Conservation (phyloP, 2,888 invertebrate species). For the Trichogramma dendrolimi region DNA sequence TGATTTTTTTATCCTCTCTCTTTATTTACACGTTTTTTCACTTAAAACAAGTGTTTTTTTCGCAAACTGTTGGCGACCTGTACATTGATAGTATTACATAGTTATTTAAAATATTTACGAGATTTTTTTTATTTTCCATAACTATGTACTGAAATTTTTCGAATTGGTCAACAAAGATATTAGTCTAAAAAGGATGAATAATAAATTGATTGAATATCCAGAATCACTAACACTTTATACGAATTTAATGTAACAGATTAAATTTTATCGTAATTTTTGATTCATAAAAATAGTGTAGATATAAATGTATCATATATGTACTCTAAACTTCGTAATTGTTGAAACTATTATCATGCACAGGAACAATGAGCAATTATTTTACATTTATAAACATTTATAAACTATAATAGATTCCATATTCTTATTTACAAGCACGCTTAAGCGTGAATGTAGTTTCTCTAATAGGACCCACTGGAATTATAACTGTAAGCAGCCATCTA, state of each 20-base stretch:
- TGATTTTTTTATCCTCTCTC: slow-evolving; percentile 18
- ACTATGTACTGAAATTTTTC: slow-evolving; percentile 6
- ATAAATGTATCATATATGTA: too few relatives aligned
- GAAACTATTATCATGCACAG: too few relatives aligned
- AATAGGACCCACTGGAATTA: slow-evolving; percentile 29
- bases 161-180: too few relatives aligned
- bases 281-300: too few relatives aligned
- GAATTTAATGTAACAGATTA: too few relatives aligned
- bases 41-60: slow-evolving; percentile 21
- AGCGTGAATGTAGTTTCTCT: slow-evolving; percentile 14
- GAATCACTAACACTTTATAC: too few relatives aligned
- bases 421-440: slow-evolving; percentile 17
- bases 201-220: too few relatives aligned
- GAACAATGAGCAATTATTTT: too few relatives aligned
- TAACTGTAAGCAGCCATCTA: slow-evolving; percentile 33
- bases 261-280: too few relatives aligned
- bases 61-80: slow-evolving; percentile 28
- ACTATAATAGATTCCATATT: slow-evolving; percentile 19
- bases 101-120: slow-evolving; percentile 17
- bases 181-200: too few relatives aligned
- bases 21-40: slow-evolving; percentile 23
- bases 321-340: too few relatives aligned
- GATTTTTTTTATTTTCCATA: slow-evolving; percentile 1
- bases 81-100: slow-evolving; percentile 27
- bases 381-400: background rate